Percentiles rank a stretch among this genome's conserved stretches.
Conservation (phyloP, 2,888 invertebrate species). For the Drosophila recens region DNA sequence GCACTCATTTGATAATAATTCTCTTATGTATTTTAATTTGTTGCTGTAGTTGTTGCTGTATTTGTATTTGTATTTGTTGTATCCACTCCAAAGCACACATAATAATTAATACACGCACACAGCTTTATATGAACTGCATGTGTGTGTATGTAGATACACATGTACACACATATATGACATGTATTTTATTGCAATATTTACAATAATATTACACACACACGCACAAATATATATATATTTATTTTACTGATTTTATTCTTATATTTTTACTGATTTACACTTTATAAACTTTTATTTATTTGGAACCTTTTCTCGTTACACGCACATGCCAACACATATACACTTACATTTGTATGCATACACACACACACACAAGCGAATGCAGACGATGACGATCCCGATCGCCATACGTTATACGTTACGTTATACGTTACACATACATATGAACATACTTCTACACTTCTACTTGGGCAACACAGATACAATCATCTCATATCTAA, state of each 20-base stretch:
- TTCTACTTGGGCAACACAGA: constrained; percentile 9
- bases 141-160: background rate
- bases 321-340: constrained; percentile 29
- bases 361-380: constrained; percentile 13
- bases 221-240: background rate
- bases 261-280: constrained; percentile 5
- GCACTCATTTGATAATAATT: constrained; percentile 23
- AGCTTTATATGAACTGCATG: background rate
- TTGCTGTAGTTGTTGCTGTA: background rate
- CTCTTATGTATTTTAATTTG: constrained; percentile 10
- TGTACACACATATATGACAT: background rate
- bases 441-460: constrained; percentile 10
- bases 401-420: constrained; percentile 41
- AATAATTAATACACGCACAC: background rate
- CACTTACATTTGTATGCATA: too few species aligned
- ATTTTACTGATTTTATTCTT: constrained; percentile 1
- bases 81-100: constrained; percentile 12
- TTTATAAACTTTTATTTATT: constrained; percentile 24
- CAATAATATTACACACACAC: background rate
- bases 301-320: constrained; percentile 41
- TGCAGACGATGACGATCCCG: constrained; percentile 50
- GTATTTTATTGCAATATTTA: constrained; percentile 8
- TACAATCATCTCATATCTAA: constrained; percentile 17
- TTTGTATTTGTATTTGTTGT: constrained; percentile 17
- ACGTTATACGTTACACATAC: constrained; percentile 36